Conservation (phyloP, 2,888 invertebrate species). For the Spilosoma lubricipeda region DNA sequence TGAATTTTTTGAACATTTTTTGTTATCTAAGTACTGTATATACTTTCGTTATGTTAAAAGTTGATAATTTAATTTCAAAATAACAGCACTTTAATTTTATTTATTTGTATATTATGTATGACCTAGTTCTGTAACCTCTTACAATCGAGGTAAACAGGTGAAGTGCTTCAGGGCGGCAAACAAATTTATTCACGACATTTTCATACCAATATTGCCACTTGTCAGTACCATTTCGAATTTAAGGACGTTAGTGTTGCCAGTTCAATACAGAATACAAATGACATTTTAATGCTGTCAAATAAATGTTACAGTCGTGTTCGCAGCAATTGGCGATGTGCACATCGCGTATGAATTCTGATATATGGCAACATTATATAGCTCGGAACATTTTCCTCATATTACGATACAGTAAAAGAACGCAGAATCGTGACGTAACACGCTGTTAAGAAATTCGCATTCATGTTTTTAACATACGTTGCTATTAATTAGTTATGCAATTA, state of each 20-base stretch:
- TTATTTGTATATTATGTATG: too few relatives aligned
- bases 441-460: constrained; percentile 40
- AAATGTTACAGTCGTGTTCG: not conserved
- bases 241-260: not conserved
- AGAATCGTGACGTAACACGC: constrained; percentile 34
- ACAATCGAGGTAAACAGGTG: not conserved
- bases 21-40: too few relatives aligned
- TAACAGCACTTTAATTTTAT: too few relatives aligned
- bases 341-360: constrained; percentile 13
- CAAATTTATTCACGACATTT: not conserved
- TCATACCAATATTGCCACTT: not conserved
- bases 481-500: constrained; percentile 10
- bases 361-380: constrained; percentile 34
- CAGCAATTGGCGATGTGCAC: not conserved
- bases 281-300: not conserved
- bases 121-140: too few relatives aligned
- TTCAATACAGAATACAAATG: not conserved
- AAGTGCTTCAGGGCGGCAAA: not conserved
- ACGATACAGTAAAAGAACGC: constrained; percentile 46
- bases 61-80: too few relatives aligned
- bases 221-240: not conserved
- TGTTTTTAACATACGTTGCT: constrained; percentile 12
- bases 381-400: constrained; percentile 49
- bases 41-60: too few relatives aligned
- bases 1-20: too few relatives aligned